Evolutionary conservation across 2,797 vertebrate genomes (phyloP).

Genomic region (Lepidocolaptes lacrymiger): DNA sequence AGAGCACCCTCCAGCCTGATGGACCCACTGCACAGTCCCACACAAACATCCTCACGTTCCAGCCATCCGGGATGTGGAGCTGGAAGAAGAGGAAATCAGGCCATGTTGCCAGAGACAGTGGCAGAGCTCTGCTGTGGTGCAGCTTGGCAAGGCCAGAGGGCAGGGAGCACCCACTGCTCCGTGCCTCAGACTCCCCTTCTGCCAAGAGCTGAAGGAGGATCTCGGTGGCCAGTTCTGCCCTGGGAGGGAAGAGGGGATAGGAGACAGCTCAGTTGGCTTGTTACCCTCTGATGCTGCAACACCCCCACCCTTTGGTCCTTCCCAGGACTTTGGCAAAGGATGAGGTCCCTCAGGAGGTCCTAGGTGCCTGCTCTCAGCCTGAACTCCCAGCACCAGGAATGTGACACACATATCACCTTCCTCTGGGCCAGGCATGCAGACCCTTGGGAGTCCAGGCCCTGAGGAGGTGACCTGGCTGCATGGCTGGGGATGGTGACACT

Average conservation of each 20-base stretch:
- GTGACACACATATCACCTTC: not conserved
- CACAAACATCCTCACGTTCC: not conserved
- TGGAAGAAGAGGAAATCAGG: not conserved
- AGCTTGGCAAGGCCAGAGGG: not conserved
- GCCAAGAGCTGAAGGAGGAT: not conserved
- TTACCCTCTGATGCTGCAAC: not conserved
- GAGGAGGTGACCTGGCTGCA: not conserved
- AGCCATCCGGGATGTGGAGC: fast-evolving
- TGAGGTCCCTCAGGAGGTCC: not conserved
- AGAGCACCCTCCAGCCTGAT: not conserved
- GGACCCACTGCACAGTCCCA: not conserved
- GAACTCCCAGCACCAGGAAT: not conserved
- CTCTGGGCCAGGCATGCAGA: not conserved
- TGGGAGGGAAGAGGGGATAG: not conserved
- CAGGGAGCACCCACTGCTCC: not conserved
- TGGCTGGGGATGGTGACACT: not conserved
- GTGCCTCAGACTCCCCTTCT: not conserved
- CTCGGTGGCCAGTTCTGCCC: not conserved
- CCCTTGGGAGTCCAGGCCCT: not conserved
- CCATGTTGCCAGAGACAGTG: not conserved
- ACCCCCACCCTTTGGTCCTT: not conserved
- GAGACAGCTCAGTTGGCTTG: not conserved
- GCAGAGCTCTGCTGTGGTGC: not conserved
- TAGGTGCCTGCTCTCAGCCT: not conserved
- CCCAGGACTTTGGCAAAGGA: not conserved